Evolutionary conservation across 2,113 vertebrate genomes (phyloP).

Genomic region (Mixornis gularis): DNA sequence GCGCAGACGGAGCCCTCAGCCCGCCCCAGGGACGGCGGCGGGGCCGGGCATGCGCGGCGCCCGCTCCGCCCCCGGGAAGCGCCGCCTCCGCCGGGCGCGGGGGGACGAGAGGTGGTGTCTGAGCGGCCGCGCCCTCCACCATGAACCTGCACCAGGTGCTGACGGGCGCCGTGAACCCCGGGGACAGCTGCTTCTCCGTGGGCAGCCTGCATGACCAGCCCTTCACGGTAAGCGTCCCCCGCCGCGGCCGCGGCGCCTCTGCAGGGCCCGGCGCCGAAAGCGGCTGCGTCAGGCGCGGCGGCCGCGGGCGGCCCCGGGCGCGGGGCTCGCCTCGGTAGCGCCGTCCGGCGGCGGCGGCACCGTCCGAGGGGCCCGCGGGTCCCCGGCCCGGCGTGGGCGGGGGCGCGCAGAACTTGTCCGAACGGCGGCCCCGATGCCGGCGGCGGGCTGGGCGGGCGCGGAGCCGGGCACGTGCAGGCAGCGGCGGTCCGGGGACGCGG

Average conservation of each 20-base stretch:
- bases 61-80: neutral
- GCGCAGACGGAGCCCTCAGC: accelerated
- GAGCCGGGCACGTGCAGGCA: neutral
- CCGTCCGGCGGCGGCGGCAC: too few relatives aligned
- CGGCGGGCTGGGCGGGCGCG: neutral
- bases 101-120: neutral
- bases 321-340: too few relatives aligned
- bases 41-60: neutral
- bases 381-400: neutral
- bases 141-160: constrained; percentile 98
- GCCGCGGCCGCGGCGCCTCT: neutral
- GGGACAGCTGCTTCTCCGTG: constrained; percentile 92
- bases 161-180: constrained; percentile 94
- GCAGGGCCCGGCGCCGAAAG: neutral
- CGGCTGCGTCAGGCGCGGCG: neutral
- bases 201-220: constrained; percentile 83
- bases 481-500: neutral
- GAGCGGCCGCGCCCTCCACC: neutral
- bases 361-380: too few relatives aligned
- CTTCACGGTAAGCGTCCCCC: constrained; percentile 82
- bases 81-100: neutral
- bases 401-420: neutral
- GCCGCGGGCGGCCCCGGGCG: too few relatives aligned
- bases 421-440: neutral
- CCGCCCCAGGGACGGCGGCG: neutral